Percentiles rank a stretch among this genome's conserved stretches.
Conservation (phyloP, 1,140 invertebrate species). For the Drosophila persimilis region DNA sequence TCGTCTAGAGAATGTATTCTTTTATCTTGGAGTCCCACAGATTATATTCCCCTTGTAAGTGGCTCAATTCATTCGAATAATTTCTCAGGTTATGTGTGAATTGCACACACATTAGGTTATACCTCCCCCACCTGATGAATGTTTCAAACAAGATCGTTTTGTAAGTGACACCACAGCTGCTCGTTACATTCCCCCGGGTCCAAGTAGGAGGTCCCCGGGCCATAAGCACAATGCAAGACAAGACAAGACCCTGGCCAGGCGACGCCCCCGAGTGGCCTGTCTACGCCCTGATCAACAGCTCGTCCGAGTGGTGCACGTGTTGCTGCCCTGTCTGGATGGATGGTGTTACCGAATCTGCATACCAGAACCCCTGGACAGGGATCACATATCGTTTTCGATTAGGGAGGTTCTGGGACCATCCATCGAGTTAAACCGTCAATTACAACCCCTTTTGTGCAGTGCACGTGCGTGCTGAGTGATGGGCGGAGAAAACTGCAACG, state of each 20-base stretch:
- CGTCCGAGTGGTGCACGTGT: conserved; percentile 60
- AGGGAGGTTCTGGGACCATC: conserved; percentile 53
- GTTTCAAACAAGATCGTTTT: conserved; percentile 17
- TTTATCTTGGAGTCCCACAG: background rate
- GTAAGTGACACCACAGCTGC: conserved; percentile 25
- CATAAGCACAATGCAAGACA: conserved; percentile 10
- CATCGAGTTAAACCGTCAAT: conserved; percentile 66
- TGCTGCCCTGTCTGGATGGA: conserved; percentile 21
- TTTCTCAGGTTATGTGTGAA: conserved; percentile 19
- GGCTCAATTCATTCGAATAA: conserved; percentile 24
- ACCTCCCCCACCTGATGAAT: conserved; percentile 2
- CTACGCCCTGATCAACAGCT: conserved; percentile 60
- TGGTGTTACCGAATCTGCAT: conserved; percentile 66
- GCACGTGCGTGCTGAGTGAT: conserved; percentile 69
- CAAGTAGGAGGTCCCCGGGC: conserved; percentile 60
- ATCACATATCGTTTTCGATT: conserved; percentile 28
- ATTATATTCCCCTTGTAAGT: background rate
- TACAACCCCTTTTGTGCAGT: conserved; percentile 71
- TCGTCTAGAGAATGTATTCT: background rate
- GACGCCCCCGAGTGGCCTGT: conserved; percentile 63
- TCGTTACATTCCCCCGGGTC: conserved; percentile 48
- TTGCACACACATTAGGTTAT: conserved; percentile 13
- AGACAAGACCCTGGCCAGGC: conserved; percentile 32
- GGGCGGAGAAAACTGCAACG: conserved; percentile 40
- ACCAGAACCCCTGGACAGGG: conserved; percentile 44